Percentiles rank a stretch among this genome's conserved stretches.
phyloP scores from a whole-genome alignment of 2,113 vertebrate species.

The Pseudolaguvia tuberculata region DNA sequence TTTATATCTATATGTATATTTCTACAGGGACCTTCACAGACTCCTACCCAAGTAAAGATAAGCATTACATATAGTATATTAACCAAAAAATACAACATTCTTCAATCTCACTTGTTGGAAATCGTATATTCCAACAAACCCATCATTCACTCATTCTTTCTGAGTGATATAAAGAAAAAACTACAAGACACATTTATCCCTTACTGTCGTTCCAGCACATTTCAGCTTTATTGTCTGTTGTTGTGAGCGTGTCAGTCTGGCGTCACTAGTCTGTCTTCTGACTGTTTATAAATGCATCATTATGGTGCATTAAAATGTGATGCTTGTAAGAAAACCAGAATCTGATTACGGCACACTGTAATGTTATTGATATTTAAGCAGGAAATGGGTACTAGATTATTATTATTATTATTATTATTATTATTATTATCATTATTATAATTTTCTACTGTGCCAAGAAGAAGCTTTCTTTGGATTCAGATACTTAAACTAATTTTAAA shows the following conservation, averaged over 20 bases:
- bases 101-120: constrained; percentile 54
- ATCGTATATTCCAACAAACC: constrained; percentile 68
- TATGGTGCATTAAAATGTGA: constrained; percentile 55
- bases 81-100: too few species aligned
- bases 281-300: constrained; percentile 63
- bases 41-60: constrained; percentile 51
- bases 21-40: constrained; percentile 59
- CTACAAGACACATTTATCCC: constrained; percentile 38
- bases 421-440: constrained; percentile 22
- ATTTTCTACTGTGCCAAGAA: neutral
- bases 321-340: constrained; percentile 57
- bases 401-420: constrained; percentile 26
- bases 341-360: constrained; percentile 43
- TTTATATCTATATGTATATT: constrained; percentile 60
- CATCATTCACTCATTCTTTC: constrained; percentile 46
- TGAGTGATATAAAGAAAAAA: constrained; percentile 36
- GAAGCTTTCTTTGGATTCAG: constrained; percentile 26
- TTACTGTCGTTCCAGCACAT: constrained; percentile 52
- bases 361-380: constrained; percentile 35
- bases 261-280: constrained; percentile 55
- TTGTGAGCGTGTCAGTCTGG: constrained; percentile 56
- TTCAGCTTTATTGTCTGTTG: constrained; percentile 58
- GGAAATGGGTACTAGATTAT: constrained; percentile 20
- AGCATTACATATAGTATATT: constrained; percentile 68
- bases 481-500: constrained; percentile 15